phyloP scores from a whole-genome alignment of 2,888 invertebrate genomes.

The Heliconius hortense region DNA sequence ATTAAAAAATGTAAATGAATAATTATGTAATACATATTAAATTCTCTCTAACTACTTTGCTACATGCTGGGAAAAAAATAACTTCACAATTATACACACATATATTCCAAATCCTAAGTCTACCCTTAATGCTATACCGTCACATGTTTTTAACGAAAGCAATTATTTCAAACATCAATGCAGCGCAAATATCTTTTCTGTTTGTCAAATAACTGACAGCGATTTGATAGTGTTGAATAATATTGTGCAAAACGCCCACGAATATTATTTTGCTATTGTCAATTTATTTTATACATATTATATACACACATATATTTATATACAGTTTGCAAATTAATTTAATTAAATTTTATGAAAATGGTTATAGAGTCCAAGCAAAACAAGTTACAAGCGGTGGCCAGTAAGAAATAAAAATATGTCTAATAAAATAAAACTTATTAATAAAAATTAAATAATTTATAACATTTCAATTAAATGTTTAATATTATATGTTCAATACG shows the following conservation, averaged over 20 bases:
- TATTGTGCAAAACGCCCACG: constrained; percentile 1
- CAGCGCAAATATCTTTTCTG: neutral
- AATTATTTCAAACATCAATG: constrained; percentile 15
- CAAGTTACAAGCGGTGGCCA: neutral
- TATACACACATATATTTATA: neutral
- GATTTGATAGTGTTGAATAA: constrained; percentile 4
- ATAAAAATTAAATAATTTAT: no score
- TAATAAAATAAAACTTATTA: neutral
- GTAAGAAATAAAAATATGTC: neutral
- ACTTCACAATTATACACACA: no score
- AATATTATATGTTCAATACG: no score
- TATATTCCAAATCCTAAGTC: neutral
- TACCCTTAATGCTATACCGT: neutral
- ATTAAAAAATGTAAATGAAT: no score
- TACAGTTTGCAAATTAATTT: neutral
- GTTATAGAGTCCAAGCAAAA: neutral
- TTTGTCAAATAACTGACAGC: constrained; percentile 6
- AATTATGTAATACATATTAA: no score
- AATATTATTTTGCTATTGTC: neutral
- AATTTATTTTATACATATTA: neutral
- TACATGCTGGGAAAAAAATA: no score
- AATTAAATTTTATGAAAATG: no score
- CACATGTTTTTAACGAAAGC: neutral
- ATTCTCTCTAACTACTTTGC: no score
- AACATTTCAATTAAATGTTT: no score